These are phyloP conservation scores for Aradophagus sp. DNA, from an alignment of 1,140 invertebrate genomes.

Conservation along the genomic window DNA sequence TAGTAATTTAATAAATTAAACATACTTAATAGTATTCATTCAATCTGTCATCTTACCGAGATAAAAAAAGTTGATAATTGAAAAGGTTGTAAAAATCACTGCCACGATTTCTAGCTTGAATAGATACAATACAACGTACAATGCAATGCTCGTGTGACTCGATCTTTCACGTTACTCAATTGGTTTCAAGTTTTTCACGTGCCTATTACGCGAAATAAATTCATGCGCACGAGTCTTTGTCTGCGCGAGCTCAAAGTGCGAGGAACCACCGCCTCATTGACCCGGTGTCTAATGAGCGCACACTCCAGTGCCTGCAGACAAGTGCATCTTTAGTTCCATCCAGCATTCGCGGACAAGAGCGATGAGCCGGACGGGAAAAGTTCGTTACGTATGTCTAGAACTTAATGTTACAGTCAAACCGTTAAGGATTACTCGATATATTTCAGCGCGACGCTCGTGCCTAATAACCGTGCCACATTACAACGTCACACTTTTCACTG, in stretches of 20 bases:
- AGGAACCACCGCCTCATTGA: slow-evolving; percentile 64
- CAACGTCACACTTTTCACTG: too few relatives aligned
- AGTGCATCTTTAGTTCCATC: slow-evolving; percentile 64
- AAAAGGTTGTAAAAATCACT: too few relatives aligned
- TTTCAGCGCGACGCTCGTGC: too few relatives aligned
- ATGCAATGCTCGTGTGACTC: too few relatives aligned
- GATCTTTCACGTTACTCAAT: slow-evolving; percentile 7
- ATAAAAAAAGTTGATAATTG: too few relatives aligned
- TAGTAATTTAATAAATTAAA: too few relatives aligned
- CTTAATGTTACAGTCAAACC: slow-evolving; percentile 18
- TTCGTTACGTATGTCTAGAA: slow-evolving; percentile 18
- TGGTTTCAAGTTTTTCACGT: slow-evolving; percentile 6
- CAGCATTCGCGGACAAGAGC: slow-evolving; percentile 27
- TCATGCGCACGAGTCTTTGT: slow-evolving; percentile 47
- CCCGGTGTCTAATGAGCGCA: slow-evolving; percentile 68
- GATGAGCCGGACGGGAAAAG: slow-evolving; percentile 22
- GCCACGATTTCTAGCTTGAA: too few relatives aligned
- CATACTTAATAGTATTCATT: too few relatives aligned
- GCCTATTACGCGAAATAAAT: slow-evolving; percentile 40
- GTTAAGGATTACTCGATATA: slow-evolving; percentile 10
- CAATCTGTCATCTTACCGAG: too few relatives aligned
- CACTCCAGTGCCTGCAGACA: slow-evolving; percentile 62
- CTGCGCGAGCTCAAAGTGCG: slow-evolving; percentile 33
- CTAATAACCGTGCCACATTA: too few relatives aligned
- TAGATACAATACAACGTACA: too few relatives aligned